A percentile compares a stretch with the other conserved stretches of the same genome.
Conservation (phyloP, 2,113 vertebrate genomes). For the Carettochelys insculpta region DNA sequence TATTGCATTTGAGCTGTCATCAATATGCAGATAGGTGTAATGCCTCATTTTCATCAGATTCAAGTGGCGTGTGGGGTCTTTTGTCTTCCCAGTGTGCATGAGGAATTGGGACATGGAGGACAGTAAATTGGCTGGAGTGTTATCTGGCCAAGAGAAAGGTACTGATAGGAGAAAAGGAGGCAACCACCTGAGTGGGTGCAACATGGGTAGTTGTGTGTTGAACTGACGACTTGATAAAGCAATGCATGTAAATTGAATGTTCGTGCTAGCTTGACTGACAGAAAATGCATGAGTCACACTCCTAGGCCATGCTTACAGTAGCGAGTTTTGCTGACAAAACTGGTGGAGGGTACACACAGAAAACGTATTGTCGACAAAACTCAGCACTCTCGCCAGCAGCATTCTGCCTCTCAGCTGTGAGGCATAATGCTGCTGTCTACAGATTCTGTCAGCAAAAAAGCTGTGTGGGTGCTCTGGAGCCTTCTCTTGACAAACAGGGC, state of each 20-base stretch:
- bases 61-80: neutral
- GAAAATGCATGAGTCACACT: neutral
- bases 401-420: no score
- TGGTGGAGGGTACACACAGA: no score
- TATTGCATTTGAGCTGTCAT: neutral
- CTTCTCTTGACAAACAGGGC: no score
- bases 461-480: no score
- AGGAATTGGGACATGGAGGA: neutral
- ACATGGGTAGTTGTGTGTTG: neutral
- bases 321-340: no score
- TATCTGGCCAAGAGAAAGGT: fast-evolving
- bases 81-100: neutral
- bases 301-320: no score
- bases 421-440: no score
- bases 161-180: neutral
- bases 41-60: neutral
- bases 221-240: neutral
- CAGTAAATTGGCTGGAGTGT: neutral
- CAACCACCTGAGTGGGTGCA: neutral
- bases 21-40: neutral
- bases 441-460: no score
- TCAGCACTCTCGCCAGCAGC: no score
- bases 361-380: no score
- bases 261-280: neutral
- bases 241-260: neutral